phyloP scores from a whole-genome alignment of 2,888 invertebrate species.

The Sminthurides aquaticus region DNA sequence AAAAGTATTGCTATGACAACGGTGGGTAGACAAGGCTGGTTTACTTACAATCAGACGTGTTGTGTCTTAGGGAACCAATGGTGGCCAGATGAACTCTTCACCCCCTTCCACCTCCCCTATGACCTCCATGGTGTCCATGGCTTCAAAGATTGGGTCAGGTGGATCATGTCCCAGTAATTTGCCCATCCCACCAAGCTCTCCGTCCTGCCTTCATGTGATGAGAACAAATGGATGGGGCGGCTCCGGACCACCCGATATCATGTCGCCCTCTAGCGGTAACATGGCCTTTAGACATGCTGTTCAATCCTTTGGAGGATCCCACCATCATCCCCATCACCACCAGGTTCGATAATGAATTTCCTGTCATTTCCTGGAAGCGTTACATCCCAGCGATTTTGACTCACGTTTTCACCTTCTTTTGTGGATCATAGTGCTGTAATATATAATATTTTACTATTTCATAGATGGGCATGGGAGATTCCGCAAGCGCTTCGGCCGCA shows the following conservation, averaged over 20 bases:
- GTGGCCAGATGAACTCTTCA: slow-evolving; percentile 23
- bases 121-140: slow-evolving; percentile 42
- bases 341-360: slow-evolving; percentile 17
- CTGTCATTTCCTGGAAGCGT: too few species aligned
- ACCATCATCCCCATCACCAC: slow-evolving; percentile 31
- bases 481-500: slow-evolving; percentile 29
- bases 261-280: slow-evolving; percentile 28
- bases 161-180: slow-evolving; percentile 26
- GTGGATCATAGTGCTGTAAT: too few species aligned
- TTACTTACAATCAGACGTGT: too few species aligned
- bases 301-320: slow-evolving; percentile 20
- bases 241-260: slow-evolving; percentile 28
- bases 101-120: slow-evolving; percentile 36
- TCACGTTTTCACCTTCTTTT: too few species aligned
- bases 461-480: slow-evolving; percentile 26
- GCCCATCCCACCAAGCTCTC: slow-evolving; percentile 32
- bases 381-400: too few species aligned
- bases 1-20: too few species aligned
- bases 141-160: slow-evolving; percentile 33
- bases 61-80: too few species aligned
- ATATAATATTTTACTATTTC: too few species aligned
- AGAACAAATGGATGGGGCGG: slow-evolving; percentile 36
- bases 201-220: slow-evolving; percentile 39
- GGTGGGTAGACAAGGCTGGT: too few species aligned
- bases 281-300: slow-evolving; percentile 37